Percentiles rank a stretch among this genome's conserved stretches.
These are phyloP conservation scores for Dendroctonus ponderosae DNA, from an alignment of 1,140 invertebrate species.

Conservation along the genomic window DNA sequence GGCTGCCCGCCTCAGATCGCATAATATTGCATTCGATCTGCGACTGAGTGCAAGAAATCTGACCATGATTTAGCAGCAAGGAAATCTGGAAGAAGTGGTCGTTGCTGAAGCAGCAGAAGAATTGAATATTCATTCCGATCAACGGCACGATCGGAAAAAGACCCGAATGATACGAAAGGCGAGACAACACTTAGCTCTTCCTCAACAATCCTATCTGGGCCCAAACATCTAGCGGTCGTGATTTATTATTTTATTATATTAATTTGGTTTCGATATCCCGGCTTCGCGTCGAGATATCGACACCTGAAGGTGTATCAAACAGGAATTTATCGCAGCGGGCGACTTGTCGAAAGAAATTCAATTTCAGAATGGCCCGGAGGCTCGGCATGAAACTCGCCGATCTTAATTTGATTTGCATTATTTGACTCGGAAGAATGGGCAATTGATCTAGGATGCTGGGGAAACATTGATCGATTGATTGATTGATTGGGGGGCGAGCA, in stretches of 20 bases:
- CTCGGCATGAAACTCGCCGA: conserved; percentile 1
- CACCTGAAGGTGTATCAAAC: conserved; percentile 34
- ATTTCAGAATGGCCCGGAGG: conserved; percentile 21
- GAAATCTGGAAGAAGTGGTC: no score
- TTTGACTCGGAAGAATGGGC: neutral
- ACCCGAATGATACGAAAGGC: conserved; percentile 1
- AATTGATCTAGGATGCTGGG: no score
- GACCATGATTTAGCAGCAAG: no score
- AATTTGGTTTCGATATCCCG: conserved; percentile 27
- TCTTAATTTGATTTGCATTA: conserved; percentile 14
- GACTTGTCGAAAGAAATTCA: conserved; percentile 33
- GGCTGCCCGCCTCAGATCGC: neutral
- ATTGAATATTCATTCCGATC: no score
- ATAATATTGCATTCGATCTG: no score
- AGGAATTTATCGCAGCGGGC: conserved; percentile 32
- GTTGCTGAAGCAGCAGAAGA: no score
- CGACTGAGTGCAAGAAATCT: no score
- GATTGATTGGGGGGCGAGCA: no score
- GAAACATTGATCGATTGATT: no score
- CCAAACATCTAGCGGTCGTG: conserved; percentile 27
- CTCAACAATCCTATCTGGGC: conserved; percentile 23
- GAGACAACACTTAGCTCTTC: neutral
- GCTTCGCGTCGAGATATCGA: conserved; percentile 24
- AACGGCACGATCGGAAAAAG: neutral
- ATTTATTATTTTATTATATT: conserved; percentile 37